phyloP scores from a whole-genome alignment of 2,113 vertebrate genomes.

The Paraplagusia blochii region DNA sequence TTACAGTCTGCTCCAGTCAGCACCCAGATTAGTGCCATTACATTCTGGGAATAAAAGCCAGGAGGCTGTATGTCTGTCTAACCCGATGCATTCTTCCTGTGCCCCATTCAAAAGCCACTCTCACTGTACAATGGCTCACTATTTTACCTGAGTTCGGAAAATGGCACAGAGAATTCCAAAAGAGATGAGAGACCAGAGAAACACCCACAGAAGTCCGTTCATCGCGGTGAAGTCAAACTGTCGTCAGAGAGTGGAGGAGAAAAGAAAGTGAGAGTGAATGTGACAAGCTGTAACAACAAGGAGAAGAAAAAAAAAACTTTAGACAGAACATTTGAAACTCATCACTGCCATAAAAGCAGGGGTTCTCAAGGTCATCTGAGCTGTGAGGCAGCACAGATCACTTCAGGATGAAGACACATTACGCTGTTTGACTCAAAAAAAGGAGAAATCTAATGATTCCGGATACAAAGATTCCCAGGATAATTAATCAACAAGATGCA shows the following conservation, averaged over 20 bases:
- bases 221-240: conserved; percentile 80
- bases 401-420: conserved; percentile 33
- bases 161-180: conserved; percentile 76
- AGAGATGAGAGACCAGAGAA: conserved; percentile 61
- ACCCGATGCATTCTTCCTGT: conserved; percentile 3
- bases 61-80: conserved; percentile 6
- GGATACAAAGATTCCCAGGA: conserved; percentile 27
- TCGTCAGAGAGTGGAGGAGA: neutral
- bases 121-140: conserved; percentile 1
- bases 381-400: conserved; percentile 15
- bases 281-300: conserved; percentile 34
- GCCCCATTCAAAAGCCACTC: conserved; percentile 17
- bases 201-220: conserved; percentile 67
- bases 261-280: conserved; percentile 13
- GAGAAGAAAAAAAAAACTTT: conserved; percentile 25
- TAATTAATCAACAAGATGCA: conserved; percentile 44
- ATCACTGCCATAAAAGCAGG: conserved; percentile 25
- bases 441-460: conserved; percentile 21
- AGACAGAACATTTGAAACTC: conserved; percentile 26
- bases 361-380: conserved; percentile 30
- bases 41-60: conserved; percentile 26
- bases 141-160: conserved; percentile 72
- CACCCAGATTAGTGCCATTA: conserved; percentile 20
- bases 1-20: conserved; percentile 44
- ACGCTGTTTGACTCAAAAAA: conserved; percentile 17